These are phyloP conservation scores for Istiophorus platypterus DNA, from an alignment of 2,113 vertebrate species.

Conservation along the genomic window DNA sequence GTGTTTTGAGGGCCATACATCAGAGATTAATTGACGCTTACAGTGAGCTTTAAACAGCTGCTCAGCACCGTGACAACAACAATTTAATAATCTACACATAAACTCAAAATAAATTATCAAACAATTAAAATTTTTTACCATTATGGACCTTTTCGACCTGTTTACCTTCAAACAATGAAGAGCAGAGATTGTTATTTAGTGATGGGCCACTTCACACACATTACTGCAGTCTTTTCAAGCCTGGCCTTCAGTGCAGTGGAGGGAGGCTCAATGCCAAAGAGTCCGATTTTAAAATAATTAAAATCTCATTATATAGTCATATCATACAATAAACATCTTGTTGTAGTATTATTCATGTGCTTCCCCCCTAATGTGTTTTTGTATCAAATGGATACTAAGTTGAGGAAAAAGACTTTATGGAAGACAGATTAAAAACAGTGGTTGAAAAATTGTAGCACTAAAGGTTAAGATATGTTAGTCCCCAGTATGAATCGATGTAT, in stretches of 20 bases:
- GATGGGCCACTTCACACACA: conserved; percentile 8
- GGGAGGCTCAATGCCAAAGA: background rate
- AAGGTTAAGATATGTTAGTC: too few species aligned
- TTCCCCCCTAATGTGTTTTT: background rate
- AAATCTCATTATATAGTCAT: background rate
- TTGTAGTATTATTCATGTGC: background rate
- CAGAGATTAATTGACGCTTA: conserved; percentile 17
- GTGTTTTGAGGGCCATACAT: conserved; percentile 21
- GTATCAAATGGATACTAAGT: background rate
- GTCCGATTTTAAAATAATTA: background rate
- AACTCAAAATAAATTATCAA: background rate
- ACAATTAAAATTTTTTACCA: background rate
- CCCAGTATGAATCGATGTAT: too few species aligned
- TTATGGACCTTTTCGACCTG: background rate
- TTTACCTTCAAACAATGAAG: background rate
- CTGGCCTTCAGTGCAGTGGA: background rate
- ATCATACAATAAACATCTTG: background rate
- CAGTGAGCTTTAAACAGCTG: conserved; percentile 8
- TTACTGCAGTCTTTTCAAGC: conserved; percentile 3
- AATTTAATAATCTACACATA: too few species aligned
- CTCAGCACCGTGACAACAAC: too few species aligned
- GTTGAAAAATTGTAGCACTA: too few species aligned
- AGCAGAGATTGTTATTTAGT: background rate
- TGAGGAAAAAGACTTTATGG: too few species aligned
- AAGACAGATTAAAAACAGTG: too few species aligned